Base-by-base conservation (phyloP, 2,797 vertebrate species). In the Anomalospiza imberbis region DNA sequence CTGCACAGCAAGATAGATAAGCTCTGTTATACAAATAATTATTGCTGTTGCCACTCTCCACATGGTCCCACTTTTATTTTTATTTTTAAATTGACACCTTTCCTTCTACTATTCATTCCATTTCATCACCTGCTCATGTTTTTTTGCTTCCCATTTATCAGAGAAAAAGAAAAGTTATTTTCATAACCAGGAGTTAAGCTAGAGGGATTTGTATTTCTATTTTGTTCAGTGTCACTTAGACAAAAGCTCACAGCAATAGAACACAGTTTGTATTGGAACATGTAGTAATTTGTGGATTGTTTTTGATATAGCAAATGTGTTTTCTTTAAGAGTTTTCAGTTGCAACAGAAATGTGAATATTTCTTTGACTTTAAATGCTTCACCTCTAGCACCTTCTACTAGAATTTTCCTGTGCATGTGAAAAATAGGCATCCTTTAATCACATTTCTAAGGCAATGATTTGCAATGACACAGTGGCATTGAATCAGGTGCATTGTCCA, bases 31-130 rank as follows among this genome's bases (percentile, higher is more conserved):
- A 91, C 58, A 92, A 95, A 88, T 88, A 96, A 96, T 96, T 95
- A 93, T 87, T 94, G 74, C 66, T 92, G 86, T 77, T 93, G 80
- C 55, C 75, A 67, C 75, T 79, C 94, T 94, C 94, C 89, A 87
- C 88, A 92, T 93, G 90, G 66, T 84, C 72, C 71, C 84, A 85
- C 70, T 94, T 94, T 96, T 93, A 94, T 87, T 96, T 96, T 95
- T 96, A 96, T 96, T 96, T 96, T 91, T 91, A 96, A 96, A 96
- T 95, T 96, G 91, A 93, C 94, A 96, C 91, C 85, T 96, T 95
- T 88, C 88, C 38, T 72, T 94, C 87, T 51, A 24, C 81, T 83
- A 40, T 90, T 94, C 78, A 92, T 93, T 97, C 66, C 10, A 85
- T 94, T 94, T 96, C 71, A 85, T 68, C 72, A 77, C 68, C 50